These are phyloP conservation scores for Odocoileus virginianus DNA, from an alignment of 2,113 vertebrate species.

Conservation along the genomic window DNA sequence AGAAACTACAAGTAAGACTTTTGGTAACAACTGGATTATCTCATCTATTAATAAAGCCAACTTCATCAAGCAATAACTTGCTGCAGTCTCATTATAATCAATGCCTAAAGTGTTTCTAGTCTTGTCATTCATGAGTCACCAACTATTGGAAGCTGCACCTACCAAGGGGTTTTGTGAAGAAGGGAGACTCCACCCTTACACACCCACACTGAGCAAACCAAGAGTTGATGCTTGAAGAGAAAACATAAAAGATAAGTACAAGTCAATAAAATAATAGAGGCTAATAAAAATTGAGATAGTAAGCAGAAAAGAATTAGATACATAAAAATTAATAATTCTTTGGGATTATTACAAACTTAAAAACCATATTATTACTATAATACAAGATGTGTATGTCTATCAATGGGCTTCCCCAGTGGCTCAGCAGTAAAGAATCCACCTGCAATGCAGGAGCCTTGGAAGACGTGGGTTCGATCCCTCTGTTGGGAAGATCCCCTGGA, in stretches of 20 bases:
- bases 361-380: not conserved
- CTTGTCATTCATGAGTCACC: slow-evolving; percentile 61
- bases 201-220: slow-evolving; percentile 11
- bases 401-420: not conserved
- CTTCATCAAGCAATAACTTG: slow-evolving; percentile 62
- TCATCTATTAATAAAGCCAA: slow-evolving; percentile 62
- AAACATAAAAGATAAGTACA: slow-evolving; percentile 39
- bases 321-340: not conserved
- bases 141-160: slow-evolving; percentile 39
- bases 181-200: slow-evolving; percentile 31
- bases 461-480: not conserved
- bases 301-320: not conserved
- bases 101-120: slow-evolving; percentile 50
- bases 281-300: not conserved
- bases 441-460: not conserved
- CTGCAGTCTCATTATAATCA: slow-evolving; percentile 58
- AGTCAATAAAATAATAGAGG: not conserved
- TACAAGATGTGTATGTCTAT: not conserved
- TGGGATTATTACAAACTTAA: not conserved
- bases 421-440: not conserved
- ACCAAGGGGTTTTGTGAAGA: slow-evolving; percentile 19
- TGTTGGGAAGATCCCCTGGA: not conserved
- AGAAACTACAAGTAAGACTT: slow-evolving; percentile 62
- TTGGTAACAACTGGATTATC: slow-evolving; percentile 52
- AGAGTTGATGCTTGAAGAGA: slow-evolving; percentile 34